Conservation (phyloP, 2,888 invertebrate species). For the Troglohyphantes excavatus region DNA sequence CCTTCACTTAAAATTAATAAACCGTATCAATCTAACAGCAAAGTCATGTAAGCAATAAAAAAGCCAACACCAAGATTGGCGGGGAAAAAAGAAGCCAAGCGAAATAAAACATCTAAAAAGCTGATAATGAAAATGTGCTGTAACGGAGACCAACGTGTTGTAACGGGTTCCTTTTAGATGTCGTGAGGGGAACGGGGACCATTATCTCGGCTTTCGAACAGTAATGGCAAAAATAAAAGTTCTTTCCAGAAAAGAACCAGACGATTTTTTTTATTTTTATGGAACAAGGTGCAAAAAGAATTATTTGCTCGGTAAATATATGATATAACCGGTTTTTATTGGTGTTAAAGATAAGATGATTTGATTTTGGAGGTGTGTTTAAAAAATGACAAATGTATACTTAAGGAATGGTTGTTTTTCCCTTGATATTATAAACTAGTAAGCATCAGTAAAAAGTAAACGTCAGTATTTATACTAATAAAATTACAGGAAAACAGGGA, state of each 20-base stretch:
- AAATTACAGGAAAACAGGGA: no score
- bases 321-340: no score
- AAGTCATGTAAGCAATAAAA: conserved; percentile 8
- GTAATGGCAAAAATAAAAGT: conserved; percentile 8
- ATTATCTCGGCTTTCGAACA: conserved; percentile 47
- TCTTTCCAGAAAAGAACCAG: conserved; percentile 23
- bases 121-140: conserved; percentile 41
- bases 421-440: no score
- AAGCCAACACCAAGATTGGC: not conserved
- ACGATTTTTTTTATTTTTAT: not conserved
- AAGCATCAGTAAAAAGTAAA: no score
- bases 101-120: conserved; percentile 3
- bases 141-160: conserved; percentile 21
- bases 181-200: not conserved
- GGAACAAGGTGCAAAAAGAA: no score
- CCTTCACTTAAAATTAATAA: conserved; percentile 24
- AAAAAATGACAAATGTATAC: no score
- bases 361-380: no score
- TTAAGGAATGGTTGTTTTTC: no score
- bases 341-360: no score
- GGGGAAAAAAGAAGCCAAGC: conserved; percentile 3
- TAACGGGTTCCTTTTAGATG: not conserved
- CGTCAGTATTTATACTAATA: no score
- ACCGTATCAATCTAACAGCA: not conserved
- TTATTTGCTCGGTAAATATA: no score